Base-by-base conservation (phyloP, 2,888 invertebrate genomes). In the Aproaerema taeniolella region DNA sequence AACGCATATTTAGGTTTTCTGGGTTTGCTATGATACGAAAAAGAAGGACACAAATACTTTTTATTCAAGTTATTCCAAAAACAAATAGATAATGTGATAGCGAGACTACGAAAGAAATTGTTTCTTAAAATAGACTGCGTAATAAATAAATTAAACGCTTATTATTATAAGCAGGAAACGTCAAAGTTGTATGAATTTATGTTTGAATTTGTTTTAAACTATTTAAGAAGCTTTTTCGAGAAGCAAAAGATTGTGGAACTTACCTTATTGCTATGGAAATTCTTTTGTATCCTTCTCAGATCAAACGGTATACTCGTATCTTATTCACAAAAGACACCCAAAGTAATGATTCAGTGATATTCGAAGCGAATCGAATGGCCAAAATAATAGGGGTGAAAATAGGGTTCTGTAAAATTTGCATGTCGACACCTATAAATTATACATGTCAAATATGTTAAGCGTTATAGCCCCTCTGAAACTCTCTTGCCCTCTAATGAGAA, bases 381-480 rank as follows among this genome's bases (percentile, higher is more conserved):
- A 55, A 59, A 59, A 64, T 64, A 63, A 64, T 61, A 58, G 56
- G 53, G 55, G 54, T 47, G 52, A 52, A 58, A 57, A 50, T 46
- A 47, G 50, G 60, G 58, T 49, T 48, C 55, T 17, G 34, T 54
- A 47, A 60, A 68, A 74, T 75, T 76, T 71, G 64, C 71, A 75
- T 71, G 52, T 53, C 55, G 48, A 55, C 61, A 61, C 62, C 63
- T 67, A 62, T 71, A 73, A 73, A 76, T 77, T 78, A 71, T 61
- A 65, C 67, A 73, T 73, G 65, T 50, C 59, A 65, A 67, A 68
- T 67, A 67, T 68, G 62, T 62, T 66, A 66, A 64, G 67, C 65
- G 67, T 61, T 58, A 56, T 62, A 62, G 50, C 64, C 68, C 55
- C 70, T 65, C 58, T 48, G 53, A 56, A 60, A 59, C 52, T 59